phyloP scores from a whole-genome alignment of 64 coral and sea anemone species.

The Pocillopora damicornis region DNA sequence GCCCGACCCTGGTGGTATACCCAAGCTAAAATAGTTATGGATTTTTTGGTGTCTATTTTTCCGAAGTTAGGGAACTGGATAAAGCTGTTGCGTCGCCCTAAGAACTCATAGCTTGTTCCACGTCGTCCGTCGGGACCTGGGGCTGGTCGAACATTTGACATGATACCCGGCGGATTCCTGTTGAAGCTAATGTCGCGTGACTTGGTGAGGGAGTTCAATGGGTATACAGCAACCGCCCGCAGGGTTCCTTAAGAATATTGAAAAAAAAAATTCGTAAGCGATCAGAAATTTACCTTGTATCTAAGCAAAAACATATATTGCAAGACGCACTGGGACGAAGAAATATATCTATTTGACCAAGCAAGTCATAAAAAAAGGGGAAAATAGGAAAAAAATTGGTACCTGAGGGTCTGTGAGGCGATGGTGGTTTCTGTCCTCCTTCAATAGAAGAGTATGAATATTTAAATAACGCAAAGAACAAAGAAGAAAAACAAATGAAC shows the following conservation, averaged over 20 bases:
- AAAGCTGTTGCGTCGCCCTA: slow-evolving; percentile 57
- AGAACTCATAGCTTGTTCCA: slow-evolving; percentile 57
- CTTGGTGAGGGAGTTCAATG: slow-evolving; percentile 44
- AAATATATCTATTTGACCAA: not conserved
- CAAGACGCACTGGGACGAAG: no score
- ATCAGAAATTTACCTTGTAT: no score
- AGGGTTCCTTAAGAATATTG: slow-evolving; percentile 52
- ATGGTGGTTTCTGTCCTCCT: slow-evolving; percentile 27
- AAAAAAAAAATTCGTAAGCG: not conserved
- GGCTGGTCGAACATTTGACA: slow-evolving; percentile 42
- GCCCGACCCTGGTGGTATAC: slow-evolving; percentile 43
- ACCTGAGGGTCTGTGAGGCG: slow-evolving; percentile 46
- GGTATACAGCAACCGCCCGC: slow-evolving; percentile 79
- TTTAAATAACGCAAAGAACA: not conserved
- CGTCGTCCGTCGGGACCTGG: slow-evolving; percentile 49
- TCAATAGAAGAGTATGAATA: not conserved
- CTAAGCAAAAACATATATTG: no score
- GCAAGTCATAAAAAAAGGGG: not conserved
- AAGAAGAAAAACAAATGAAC: not conserved
- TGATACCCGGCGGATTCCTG: slow-evolving; percentile 50
- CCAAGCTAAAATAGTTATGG: slow-evolving; percentile 72
- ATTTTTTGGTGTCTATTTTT: slow-evolving; percentile 63
- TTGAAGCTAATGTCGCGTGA: slow-evolving; percentile 60
- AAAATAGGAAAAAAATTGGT: not conserved
- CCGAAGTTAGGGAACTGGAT: slow-evolving; percentile 65